Percentiles rank a stretch among this genome's conserved stretches.
Evolutionary conservation across 2,888 invertebrate genomes (phyloP).

Genomic region (Rhaphigaster nebulosa): DNA sequence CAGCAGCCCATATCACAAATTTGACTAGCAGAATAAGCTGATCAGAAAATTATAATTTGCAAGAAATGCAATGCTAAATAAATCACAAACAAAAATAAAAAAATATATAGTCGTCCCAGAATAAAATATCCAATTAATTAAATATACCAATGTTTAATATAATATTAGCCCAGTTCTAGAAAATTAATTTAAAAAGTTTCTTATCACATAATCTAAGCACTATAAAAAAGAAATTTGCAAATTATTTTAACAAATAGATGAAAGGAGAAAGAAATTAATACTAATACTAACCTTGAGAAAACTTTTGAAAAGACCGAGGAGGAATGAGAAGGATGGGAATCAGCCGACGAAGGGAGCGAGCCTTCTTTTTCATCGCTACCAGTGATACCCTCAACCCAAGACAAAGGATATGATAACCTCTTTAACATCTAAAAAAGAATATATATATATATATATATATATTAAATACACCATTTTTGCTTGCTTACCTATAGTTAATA

Average conservation of each 20-base stretch:
- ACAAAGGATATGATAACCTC: conserved; percentile 89
- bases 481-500: too few relatives aligned
- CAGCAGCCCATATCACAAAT: background rate
- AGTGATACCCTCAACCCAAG: conserved; percentile 91
- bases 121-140: background rate
- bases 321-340: conserved; percentile 74
- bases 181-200: background rate
- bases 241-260: background rate
- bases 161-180: background rate
- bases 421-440: conserved; percentile 81
- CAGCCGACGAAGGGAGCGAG: conserved; percentile 68
- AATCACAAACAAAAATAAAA: background rate
- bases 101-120: background rate
- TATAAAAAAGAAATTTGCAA: background rate
- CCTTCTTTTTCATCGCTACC: conserved; percentile 75
- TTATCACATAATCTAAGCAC: background rate
- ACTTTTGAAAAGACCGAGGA: conserved; percentile 82
- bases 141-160: background rate
- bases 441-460: too few relatives aligned
- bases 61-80: background rate
- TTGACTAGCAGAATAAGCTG: background rate
- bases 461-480: too few relatives aligned
- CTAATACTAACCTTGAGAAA: conserved; percentile 81
- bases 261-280: background rate
- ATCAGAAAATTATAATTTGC: background rate